Base-by-base conservation (phyloP, 1,140 invertebrate genomes). In the Sogatella furcifera region DNA sequence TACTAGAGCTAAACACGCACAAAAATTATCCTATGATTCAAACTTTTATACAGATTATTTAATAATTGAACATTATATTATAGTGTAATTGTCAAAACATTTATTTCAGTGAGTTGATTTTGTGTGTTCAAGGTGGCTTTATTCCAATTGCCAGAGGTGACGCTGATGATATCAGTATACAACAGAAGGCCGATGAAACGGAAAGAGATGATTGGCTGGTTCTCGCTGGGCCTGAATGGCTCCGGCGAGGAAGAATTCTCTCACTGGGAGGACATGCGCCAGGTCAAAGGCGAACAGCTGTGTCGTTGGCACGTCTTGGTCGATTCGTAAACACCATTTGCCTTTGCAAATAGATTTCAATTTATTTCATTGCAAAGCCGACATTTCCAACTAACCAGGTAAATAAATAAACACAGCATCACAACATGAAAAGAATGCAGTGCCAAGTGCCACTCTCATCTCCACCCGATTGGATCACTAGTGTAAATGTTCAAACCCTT, bases 131-230 rank as follows among this genome's bases (percentile, higher is more conserved):
- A 90, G 89, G 92, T 97, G 68, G 91, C 93, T 31, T 77, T 96
- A 59, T 97, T 96, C 72, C 93, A 97, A 80, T 77, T 97, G 52
- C 90, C 87, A n/a, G 94, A 97, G 66, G 93, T 97, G 13, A 95
- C 92, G 0, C 77, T 97, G 54, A 93, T 95, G 82, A 82, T 95
- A 49, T 92, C 92, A 0, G 90, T 96, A 14, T 96, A 95, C 78
- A 92, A 92, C 73, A 84, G 87, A 60, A 85, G 90, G 60, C 85
- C 90, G 67, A 92, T 96, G 78, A 96, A 95, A 67, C 86, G 91
- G 62, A 95, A 95, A 68, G 92, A 97, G 73, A 92, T 96, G 87
- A 90, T 96, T 61, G 94, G 94, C 52, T 96, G 93, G 93, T 92
- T 96, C 75, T 90, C 90, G 60, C 72, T 96, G 52, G 94, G 94